A percentile compares a stretch with the other conserved stretches of the same genome.
phyloP scores from a whole-genome alignment of 2,113 vertebrate genomes.

The Pteronura brasiliensis region DNA sequence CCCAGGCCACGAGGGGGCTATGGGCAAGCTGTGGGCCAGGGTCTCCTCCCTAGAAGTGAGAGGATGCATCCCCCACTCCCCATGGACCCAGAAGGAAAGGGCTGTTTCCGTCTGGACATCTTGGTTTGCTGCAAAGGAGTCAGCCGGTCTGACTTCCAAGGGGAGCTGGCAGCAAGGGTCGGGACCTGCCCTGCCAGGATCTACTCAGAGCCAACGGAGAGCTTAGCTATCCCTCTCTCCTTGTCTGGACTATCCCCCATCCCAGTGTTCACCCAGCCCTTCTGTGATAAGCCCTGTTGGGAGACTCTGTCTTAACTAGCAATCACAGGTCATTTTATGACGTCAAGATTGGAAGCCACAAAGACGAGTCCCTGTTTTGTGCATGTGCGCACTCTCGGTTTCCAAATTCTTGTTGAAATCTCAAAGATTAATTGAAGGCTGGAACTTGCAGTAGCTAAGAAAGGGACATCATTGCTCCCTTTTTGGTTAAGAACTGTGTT shows the following conservation, averaged over 20 bases:
- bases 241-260: not conserved
- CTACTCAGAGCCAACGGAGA: not conserved
- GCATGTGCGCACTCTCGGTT: not conserved
- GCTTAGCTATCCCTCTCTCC: not conserved
- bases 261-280: not conserved
- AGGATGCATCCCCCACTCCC: not conserved
- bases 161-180: not conserved
- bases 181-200: not conserved
- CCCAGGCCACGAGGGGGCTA: constrained; percentile 68
- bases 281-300: not conserved
- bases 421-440: not conserved
- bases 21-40: constrained; percentile 51
- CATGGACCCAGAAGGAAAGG: not conserved
- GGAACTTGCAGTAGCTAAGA: not conserved
- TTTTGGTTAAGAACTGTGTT: not conserved
- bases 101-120: constrained; percentile 5
- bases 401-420: not conserved
- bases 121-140: not conserved
- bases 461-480: not conserved
- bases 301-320: constrained; percentile 2
- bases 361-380: not conserved
- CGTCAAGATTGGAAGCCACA: not conserved
- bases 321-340: not conserved
- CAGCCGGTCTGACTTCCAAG: constrained; percentile 35
- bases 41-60: constrained; percentile 37